phyloP scores from a whole-genome alignment of 2,797 vertebrate species.

The Microhierax caerulescens region DNA sequence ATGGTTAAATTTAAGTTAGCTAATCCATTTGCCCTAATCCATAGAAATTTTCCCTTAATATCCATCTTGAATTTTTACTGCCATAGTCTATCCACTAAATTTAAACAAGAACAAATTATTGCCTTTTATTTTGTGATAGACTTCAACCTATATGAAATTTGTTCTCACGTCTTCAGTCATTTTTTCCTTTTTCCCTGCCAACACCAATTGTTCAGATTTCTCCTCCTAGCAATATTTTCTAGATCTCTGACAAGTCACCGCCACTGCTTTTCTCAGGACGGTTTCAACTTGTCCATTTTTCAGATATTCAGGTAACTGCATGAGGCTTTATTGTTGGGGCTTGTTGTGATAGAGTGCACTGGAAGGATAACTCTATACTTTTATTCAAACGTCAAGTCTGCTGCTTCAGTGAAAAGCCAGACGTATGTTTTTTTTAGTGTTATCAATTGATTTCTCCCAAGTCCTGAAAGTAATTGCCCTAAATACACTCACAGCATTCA shows the following conservation, averaged over 20 bases:
- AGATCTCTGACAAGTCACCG: background rate
- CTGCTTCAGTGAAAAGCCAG: background rate
- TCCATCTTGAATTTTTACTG: background rate
- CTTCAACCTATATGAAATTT: background rate
- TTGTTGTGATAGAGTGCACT: background rate
- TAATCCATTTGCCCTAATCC: background rate
- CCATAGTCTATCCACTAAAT: background rate
- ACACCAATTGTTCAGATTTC: background rate
- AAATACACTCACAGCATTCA: background rate
- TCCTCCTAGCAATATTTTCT: background rate
- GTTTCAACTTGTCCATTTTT: background rate
- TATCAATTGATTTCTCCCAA: slow-evolving; percentile 35
- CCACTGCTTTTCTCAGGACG: background rate
- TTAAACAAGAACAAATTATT: background rate
- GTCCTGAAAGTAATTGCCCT: slow-evolving; percentile 40
- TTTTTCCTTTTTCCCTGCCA: background rate
- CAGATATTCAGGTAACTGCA: background rate
- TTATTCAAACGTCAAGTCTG: slow-evolving; percentile 1
- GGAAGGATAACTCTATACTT: background rate
- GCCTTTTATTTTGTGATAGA: background rate
- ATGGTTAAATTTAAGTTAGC: background rate
- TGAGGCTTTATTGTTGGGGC: background rate
- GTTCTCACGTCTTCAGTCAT: background rate
- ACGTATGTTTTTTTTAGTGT: background rate
- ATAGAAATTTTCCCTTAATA: background rate